phyloP scores from a whole-genome alignment of 2,888 invertebrate genomes.

The Tenthredo amoena region DNA sequence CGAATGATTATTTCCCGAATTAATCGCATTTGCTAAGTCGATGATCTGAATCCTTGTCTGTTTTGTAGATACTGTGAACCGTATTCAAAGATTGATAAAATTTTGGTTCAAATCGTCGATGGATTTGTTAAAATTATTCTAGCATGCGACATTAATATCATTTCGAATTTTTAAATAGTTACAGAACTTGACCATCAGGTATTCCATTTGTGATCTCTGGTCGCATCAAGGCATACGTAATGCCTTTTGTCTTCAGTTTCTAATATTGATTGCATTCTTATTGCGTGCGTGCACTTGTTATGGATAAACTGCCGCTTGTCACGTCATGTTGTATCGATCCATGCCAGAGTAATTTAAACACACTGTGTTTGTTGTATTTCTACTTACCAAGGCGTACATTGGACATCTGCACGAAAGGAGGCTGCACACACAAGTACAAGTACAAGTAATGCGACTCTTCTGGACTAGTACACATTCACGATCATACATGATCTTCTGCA shows the following conservation, averaged over 20 bases:
- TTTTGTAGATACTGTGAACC: neutral
- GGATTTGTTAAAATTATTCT: neutral
- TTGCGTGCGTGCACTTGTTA: slow-evolving; percentile 23
- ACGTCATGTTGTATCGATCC: slow-evolving; percentile 3
- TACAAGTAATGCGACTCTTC: neutral
- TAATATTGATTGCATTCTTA: slow-evolving; percentile 37
- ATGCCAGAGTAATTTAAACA: neutral
- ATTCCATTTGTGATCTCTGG: neutral
- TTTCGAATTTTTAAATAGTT: neutral
- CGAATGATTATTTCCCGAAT: neutral
- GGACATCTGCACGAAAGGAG: neutral
- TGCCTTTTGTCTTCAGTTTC: slow-evolving; percentile 11
- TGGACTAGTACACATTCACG: neutral
- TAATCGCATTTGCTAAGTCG: neutral
- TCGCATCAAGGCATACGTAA: slow-evolving; percentile 12
- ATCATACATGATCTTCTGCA: neutral
- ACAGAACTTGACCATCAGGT: slow-evolving; percentile 6
- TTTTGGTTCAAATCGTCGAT: neutral
- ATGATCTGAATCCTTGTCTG: neutral
- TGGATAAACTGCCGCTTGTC: slow-evolving; percentile 20
- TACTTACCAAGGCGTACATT: neutral
- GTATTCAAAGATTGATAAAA: neutral
- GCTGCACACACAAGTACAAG: neutral
- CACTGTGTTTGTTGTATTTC: neutral
- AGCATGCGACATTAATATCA: neutral